Evolutionary conservation across 2,888 invertebrate genomes (phyloP).

Genomic region (Dermolepida albohirtum): DNA sequence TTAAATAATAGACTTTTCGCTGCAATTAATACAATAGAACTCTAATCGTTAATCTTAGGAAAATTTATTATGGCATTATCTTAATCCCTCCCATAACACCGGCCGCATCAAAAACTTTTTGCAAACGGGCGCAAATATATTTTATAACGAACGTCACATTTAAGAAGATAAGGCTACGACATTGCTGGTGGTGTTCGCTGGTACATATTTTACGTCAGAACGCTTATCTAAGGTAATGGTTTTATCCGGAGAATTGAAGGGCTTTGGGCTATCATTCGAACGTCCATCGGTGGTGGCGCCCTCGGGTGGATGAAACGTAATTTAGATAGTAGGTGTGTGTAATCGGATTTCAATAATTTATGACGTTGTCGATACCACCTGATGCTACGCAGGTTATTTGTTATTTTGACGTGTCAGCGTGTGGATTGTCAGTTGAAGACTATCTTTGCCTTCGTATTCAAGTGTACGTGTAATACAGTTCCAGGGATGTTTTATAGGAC

Average conservation of each 20-base stretch:
- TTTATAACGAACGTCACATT: conserved; percentile 37
- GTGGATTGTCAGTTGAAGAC: conserved; percentile 30
- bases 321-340: conserved; percentile 38
- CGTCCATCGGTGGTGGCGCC: conserved; percentile 30
- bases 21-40: conserved; percentile 32
- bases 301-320: conserved; percentile 32
- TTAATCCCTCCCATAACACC: conserved; percentile 35
- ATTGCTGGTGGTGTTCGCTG: conserved; percentile 24
- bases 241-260: conserved; percentile 39
- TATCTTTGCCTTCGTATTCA: conserved; percentile 1
- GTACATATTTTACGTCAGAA: conserved; percentile 38
- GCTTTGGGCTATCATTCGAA: conserved; percentile 36
- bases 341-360: conserved; percentile 39
- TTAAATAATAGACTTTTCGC: neutral
- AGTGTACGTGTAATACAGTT: neutral
- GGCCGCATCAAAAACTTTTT: conserved; percentile 37
- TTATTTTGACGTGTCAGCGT: conserved; percentile 38
- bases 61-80: conserved; percentile 37
- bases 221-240: conserved; percentile 38
- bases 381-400: conserved; percentile 37
- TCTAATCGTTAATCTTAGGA: conserved; percentile 20
- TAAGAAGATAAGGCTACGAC: conserved; percentile 32
- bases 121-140: conserved; percentile 36
- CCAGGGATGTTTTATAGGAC: neutral
- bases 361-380: conserved; percentile 39